Evolutionary conservation across 2,797 vertebrate species (phyloP).

Genomic region (Cynodonichthys magdalenae): DNA sequence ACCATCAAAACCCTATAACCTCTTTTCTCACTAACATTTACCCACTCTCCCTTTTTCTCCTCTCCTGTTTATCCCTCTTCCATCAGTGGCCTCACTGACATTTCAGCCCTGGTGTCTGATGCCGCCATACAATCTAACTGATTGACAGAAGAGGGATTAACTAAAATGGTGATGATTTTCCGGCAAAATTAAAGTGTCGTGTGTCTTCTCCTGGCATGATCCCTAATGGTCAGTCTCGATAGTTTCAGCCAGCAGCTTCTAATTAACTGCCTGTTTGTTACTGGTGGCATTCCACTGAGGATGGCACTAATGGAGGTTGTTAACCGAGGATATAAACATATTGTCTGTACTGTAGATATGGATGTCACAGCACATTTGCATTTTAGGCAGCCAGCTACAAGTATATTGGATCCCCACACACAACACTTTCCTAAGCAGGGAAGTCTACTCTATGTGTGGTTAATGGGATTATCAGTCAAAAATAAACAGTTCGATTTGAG

Average conservation of each 20-base stretch:
- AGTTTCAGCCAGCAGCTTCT: slow-evolving; percentile 49
- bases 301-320: slow-evolving; percentile 63
- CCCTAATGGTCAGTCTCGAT: slow-evolving; percentile 36
- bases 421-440: slow-evolving; percentile 1
- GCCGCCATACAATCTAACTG: slow-evolving; percentile 9
- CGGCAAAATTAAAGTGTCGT: slow-evolving; percentile 11
- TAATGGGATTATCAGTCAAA: slow-evolving; percentile 54
- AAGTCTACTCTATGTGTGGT: slow-evolving; percentile 15
- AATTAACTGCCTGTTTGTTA: slow-evolving; percentile 53
- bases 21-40: slow-evolving; percentile 40
- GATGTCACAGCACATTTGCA: slow-evolving; percentile 17
- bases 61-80: slow-evolving; percentile 26
- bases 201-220: slow-evolving; percentile 8
- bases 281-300: slow-evolving; percentile 45
- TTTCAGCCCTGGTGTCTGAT: slow-evolving; percentile 26
- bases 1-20: slow-evolving; percentile 58
- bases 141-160: slow-evolving; percentile 36
- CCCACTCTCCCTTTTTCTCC: slow-evolving; percentile 32
- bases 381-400: not conserved
- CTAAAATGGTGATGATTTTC: slow-evolving; percentile 8
- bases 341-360: slow-evolving; percentile 13
- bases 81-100: slow-evolving; percentile 63
- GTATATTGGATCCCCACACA: slow-evolving; percentile 2
- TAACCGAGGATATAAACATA: slow-evolving; percentile 62
- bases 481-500: slow-evolving; percentile 37